Evolutionary conservation across 2,797 vertebrate species (phyloP).

Genomic region (Onychomys torridus): DNA sequence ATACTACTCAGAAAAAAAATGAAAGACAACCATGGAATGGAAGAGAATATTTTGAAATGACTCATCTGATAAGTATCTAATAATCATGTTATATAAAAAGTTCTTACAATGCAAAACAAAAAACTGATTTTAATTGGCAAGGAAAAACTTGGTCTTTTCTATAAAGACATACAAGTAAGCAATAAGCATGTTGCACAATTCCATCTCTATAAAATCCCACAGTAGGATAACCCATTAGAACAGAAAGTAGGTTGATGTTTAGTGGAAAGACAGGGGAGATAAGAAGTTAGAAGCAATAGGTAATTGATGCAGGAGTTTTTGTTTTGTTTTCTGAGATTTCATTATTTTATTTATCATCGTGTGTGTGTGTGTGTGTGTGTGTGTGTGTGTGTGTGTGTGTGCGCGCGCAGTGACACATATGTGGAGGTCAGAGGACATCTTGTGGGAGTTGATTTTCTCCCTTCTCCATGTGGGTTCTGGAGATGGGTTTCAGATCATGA

Average conservation of each 20-base stretch:
- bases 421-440: background rate
- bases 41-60: background rate
- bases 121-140: background rate
- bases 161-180: background rate
- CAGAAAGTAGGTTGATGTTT: background rate
- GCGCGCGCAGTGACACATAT: background rate
- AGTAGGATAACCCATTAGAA: background rate
- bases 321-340: background rate
- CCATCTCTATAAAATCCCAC: slow-evolving; percentile 7
- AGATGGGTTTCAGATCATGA: background rate
- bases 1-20: background rate
- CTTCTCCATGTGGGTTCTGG: background rate
- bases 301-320: background rate
- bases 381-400: background rate
- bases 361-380: background rate
- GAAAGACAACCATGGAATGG: background rate
- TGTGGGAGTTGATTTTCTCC: background rate
- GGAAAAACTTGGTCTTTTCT: background rate
- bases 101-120: slow-evolving; percentile 19
- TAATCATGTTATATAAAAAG: background rate
- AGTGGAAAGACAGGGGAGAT: background rate
- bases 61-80: background rate
- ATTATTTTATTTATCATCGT: background rate
- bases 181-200: background rate
- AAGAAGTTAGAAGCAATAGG: background rate